Evolutionary conservation across 2,797 vertebrate species (phyloP).

Genomic region (Pseudochaenichthys georgianus): DNA sequence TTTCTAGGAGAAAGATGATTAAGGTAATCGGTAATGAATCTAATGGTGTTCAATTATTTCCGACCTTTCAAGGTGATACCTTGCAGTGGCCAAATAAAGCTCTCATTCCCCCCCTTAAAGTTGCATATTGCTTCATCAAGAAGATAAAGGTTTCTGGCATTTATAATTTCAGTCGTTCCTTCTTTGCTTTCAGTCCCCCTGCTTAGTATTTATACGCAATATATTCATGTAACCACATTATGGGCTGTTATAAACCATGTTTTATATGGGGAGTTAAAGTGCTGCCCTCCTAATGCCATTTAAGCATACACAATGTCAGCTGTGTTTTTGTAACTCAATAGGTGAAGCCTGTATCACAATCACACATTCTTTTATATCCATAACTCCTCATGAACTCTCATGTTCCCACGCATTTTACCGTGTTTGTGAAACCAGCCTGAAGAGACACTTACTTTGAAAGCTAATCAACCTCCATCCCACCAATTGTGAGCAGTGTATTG

Average conservation of each 20-base stretch:
- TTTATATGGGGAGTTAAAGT: background rate
- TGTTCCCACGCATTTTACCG: background rate
- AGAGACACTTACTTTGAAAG: conserved; percentile 16
- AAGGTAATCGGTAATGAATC: conserved; percentile 61
- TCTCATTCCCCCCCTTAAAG: conserved; percentile 16
- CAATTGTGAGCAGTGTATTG: conserved; percentile 11
- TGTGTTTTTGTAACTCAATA: background rate
- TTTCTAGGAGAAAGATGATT: conserved; percentile 64
- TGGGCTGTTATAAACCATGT: background rate
- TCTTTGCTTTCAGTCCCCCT: background rate
- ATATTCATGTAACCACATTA: background rate
- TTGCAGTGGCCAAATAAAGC: conserved; percentile 42
- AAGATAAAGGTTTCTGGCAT: conserved; percentile 22
- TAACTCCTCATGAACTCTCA: conserved; percentile 2
- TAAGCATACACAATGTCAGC: background rate
- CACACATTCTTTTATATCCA: background rate
- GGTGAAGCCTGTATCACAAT: conserved; percentile 15
- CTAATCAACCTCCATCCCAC: conserved; percentile 21
- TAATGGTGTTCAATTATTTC: conserved; percentile 56
- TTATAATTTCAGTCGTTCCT: conserved; percentile 1
- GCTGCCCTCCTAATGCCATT: background rate
- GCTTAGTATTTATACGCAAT: background rate
- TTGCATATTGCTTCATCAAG: conserved; percentile 24
- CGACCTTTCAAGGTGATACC: conserved; percentile 63
- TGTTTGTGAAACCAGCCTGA: conserved; percentile 16